These are phyloP conservation scores for Rhinichthys osculus DNA, from an alignment of 2,797 vertebrate species.

Conservation along the genomic window DNA sequence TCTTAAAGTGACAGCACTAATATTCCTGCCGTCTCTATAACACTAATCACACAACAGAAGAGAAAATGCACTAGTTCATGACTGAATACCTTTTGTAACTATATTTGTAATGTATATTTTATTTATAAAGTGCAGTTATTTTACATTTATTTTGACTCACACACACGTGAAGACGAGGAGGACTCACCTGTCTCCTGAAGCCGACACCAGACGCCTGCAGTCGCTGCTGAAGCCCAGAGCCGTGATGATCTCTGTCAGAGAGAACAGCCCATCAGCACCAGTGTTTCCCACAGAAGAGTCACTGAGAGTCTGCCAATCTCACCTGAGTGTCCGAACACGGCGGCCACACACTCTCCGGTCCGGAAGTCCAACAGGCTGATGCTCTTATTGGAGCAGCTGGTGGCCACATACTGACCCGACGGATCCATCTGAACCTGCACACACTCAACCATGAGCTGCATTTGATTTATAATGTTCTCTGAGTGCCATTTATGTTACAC, in stretches of 20 bases:
- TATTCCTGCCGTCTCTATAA: too few species aligned
- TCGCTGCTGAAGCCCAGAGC: slow-evolving; percentile 95
- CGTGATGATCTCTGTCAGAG: slow-evolving; percentile 88
- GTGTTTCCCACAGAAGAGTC: too few species aligned
- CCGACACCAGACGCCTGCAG: slow-evolving; percentile 92
- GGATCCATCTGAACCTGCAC: slow-evolving; percentile 93
- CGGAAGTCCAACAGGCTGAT: slow-evolving; percentile 93
- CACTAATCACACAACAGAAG: too few species aligned
- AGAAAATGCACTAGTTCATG: too few species aligned
- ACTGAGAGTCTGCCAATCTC: slow-evolving; percentile 44
- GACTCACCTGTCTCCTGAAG: slow-evolving; percentile 91
- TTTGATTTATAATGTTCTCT: not conserved
- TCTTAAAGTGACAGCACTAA: too few species aligned
- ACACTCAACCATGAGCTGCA: too few species aligned
- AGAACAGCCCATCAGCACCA: not conserved
- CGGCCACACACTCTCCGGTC: slow-evolving; percentile 91
- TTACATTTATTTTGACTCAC: too few species aligned
- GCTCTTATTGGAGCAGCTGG: slow-evolving; percentile 95
- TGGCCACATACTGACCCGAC: slow-evolving; percentile 92
- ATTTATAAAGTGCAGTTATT: too few species aligned
- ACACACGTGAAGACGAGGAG: not conserved
- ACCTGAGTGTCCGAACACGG: slow-evolving; percentile 96
- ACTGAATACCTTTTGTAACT: too few species aligned
- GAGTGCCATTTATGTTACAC: too few species aligned
- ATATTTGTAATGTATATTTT: too few species aligned